Conservation (phyloP, 2,113 vertebrate genomes). For the Oplegnathus fasciatus region DNA sequence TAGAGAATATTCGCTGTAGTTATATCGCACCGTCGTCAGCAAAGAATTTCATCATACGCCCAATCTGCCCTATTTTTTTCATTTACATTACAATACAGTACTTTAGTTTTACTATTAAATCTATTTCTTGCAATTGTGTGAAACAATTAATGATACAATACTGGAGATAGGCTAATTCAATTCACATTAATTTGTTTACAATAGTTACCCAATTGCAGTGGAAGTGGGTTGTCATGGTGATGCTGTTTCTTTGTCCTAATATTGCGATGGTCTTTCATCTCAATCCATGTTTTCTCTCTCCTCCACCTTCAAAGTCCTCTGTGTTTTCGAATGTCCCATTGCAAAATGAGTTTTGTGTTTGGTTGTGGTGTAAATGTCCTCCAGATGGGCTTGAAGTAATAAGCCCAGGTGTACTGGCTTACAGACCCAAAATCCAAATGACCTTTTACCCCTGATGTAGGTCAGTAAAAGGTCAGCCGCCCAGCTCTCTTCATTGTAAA, state of each 20-base stretch:
- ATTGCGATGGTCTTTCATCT: constrained; percentile 63
- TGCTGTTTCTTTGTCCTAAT: constrained; percentile 51
- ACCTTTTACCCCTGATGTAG: constrained; percentile 62
- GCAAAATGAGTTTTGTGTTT: constrained; percentile 60
- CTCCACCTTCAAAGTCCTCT: constrained; percentile 68
- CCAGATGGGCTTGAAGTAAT: constrained; percentile 67
- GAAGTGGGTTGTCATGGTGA: constrained; percentile 62
- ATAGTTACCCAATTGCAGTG: constrained; percentile 16
- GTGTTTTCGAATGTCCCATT: constrained; percentile 49
- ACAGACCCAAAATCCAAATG: constrained; percentile 52
- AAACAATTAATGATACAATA: constrained; percentile 25
- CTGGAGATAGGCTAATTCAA: constrained; percentile 23
- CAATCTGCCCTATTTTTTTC: constrained; percentile 6
- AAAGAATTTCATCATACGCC: background rate
- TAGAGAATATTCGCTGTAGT: background rate
- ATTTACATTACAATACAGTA: background rate
- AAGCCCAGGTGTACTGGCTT: constrained; percentile 64
- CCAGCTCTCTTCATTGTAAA: constrained; percentile 51
- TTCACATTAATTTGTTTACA: constrained; percentile 39
- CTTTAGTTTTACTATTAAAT: constrained; percentile 3
- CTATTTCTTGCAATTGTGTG: background rate
- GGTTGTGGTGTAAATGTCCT: constrained; percentile 63
- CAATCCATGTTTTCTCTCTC: constrained; percentile 50
- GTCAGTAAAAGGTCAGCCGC: constrained; percentile 48
- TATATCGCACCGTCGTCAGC: background rate